Conservation (phyloP, 2,113 vertebrate genomes). For the Cebus imitator region DNA sequence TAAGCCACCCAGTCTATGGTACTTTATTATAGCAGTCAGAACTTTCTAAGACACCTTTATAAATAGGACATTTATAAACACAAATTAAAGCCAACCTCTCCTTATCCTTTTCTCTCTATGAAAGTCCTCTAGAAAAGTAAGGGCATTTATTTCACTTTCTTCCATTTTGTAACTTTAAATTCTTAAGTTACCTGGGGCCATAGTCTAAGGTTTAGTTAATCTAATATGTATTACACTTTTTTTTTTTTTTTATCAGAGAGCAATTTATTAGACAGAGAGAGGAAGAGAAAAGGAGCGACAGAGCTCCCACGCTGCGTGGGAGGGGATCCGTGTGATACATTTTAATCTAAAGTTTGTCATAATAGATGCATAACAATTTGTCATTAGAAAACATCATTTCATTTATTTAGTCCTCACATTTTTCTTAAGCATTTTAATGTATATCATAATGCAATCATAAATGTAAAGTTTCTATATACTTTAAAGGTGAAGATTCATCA, state of each 20-base stretch:
- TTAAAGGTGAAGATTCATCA: background rate
- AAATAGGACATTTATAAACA: background rate
- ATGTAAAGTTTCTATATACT: background rate
- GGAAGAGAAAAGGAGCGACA: too few species aligned
- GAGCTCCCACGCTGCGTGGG: too few species aligned
- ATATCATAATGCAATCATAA: background rate
- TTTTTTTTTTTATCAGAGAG: too few species aligned
- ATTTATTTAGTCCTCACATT: background rate
- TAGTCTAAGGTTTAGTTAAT: background rate
- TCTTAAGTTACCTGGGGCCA: background rate
- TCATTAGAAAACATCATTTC: background rate
- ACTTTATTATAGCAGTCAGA: background rate
- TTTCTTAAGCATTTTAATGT: slow-evolving; percentile 5
- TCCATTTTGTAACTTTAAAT: background rate
- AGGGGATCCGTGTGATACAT: background rate
- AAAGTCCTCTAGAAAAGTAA: accelerated
- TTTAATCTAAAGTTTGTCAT: background rate
- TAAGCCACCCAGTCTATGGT: background rate
- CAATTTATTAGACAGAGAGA: too few species aligned
- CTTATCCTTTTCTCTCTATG: background rate
- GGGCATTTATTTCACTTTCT: background rate
- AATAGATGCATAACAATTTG: background rate
- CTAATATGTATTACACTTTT: background rate
- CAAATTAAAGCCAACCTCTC: background rate
- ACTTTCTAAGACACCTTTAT: background rate